phyloP scores from a whole-genome alignment of 2,888 invertebrate species.

The Drosophila monieri region DNA sequence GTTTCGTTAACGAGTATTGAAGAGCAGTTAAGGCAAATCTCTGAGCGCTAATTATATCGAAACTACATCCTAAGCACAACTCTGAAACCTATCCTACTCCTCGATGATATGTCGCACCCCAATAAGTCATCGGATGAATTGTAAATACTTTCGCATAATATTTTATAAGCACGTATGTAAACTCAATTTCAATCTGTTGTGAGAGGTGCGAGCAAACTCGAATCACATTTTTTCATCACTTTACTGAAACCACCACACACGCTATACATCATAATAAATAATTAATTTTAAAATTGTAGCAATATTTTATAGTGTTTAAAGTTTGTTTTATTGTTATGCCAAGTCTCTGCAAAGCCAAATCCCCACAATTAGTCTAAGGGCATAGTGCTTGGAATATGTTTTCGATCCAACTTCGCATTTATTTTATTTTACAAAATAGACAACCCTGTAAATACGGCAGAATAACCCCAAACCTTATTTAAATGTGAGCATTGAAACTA shows the following conservation, averaged over 20 bases:
- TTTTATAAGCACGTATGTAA: constrained; percentile 22
- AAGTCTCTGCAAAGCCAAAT: constrained; percentile 72
- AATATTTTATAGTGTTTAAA: constrained; percentile 11
- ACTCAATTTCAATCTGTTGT: not conserved
- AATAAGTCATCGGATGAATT: constrained; percentile 31
- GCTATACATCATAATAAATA: constrained; percentile 64
- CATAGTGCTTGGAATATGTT: constrained; percentile 50
- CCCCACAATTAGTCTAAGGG: constrained; percentile 55
- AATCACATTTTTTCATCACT: constrained; percentile 19
- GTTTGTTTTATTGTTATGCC: constrained; percentile 44
- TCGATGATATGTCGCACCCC: constrained; percentile 42
- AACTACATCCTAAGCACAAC: constrained; percentile 21
- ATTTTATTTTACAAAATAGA: constrained; percentile 58
- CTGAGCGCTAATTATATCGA: constrained; percentile 39
- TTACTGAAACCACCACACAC: constrained; percentile 52
- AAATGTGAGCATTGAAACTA: constrained; percentile 10
- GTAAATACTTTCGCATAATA: constrained; percentile 57
- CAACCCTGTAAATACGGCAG: constrained; percentile 60
- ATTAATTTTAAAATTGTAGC: constrained; percentile 27
- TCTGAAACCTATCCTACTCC: constrained; percentile 17
- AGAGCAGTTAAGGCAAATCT: constrained; percentile 41
- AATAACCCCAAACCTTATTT: constrained; percentile 16
- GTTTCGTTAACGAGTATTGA: constrained; percentile 38
- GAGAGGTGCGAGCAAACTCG: constrained; percentile 23
- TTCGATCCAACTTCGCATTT: constrained; percentile 68